A percentile compares a stretch with the other conserved stretches of the same genome.
Conservation (phyloP, 2,113 vertebrate species). For the Seriola dumerili region DNA sequence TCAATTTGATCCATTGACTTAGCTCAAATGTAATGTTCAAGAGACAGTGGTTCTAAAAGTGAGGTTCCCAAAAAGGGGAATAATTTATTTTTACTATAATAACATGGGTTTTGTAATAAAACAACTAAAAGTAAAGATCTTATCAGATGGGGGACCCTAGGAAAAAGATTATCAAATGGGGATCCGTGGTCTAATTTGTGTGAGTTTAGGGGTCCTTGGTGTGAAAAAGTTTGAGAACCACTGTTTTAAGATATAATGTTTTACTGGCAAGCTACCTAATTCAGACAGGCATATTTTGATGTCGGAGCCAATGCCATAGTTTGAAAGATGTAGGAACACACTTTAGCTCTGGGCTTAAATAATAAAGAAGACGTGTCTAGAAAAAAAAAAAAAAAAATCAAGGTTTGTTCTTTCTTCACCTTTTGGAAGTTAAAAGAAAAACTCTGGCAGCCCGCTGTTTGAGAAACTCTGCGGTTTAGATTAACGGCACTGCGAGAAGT, state of each 20-base stretch:
- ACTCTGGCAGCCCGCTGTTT: conserved; percentile 15
- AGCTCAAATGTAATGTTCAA: conserved; percentile 7
- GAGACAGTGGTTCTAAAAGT: too few species aligned
- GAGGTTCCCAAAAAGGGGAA: too few species aligned
- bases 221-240: too few species aligned
- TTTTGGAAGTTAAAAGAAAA: conserved; percentile 30
- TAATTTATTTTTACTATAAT: too few species aligned
- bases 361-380: background rate
- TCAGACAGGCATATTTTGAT: conserved; percentile 19
- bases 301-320: background rate
- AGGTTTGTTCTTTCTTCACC: conserved; percentile 11
- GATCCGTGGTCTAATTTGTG: too few species aligned
- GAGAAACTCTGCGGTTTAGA: conserved; percentile 1
- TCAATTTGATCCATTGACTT: conserved; percentile 23
- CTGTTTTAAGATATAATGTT: background rate
- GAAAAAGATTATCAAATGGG: too few species aligned
- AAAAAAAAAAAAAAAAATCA: background rate
- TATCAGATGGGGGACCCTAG: too few species aligned
- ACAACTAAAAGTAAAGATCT: too few species aligned
- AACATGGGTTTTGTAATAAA: too few species aligned
- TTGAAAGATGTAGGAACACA: conserved; percentile 21
- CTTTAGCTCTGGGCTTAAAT: conserved; percentile 13
- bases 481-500: background rate
- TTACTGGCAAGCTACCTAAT: background rate
- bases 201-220: too few species aligned